Percentiles rank a stretch among this genome's conserved stretches.
These are phyloP conservation scores for Callocephalon fimbriatum DNA, from an alignment of 2,113 vertebrate species.

Conservation along the genomic window DNA sequence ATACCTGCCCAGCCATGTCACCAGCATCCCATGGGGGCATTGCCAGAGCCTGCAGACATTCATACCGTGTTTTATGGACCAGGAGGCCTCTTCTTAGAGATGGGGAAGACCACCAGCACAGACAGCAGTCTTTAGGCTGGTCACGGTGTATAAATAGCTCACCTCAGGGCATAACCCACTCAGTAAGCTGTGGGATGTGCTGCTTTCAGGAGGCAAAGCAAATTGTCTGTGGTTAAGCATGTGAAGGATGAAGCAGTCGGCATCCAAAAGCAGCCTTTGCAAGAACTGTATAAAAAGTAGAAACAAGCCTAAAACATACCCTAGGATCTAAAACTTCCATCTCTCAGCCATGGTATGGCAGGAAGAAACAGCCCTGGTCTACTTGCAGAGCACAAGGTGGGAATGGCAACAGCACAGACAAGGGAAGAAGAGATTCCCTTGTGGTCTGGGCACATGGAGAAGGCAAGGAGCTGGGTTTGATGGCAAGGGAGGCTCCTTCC, in stretches of 20 bases:
- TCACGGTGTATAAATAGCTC: neutral
- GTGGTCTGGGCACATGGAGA: neutral
- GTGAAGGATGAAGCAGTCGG: slow-evolving; percentile 10
- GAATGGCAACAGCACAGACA: neutral
- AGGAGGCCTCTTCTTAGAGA: neutral
- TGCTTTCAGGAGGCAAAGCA: slow-evolving; percentile 39
- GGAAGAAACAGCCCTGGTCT: neutral
- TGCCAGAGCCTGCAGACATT: accelerated
- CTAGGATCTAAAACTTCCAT: slow-evolving; percentile 22
- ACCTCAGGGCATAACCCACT: slow-evolving; percentile 29
- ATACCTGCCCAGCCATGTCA: neutral
- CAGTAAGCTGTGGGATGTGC: slow-evolving; percentile 35
- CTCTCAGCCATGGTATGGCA: neutral
- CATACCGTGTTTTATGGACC: neutral
- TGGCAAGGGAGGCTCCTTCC: neutral
- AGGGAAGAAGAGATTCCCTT: neutral
- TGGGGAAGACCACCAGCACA: neutral
- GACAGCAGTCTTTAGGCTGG: neutral
- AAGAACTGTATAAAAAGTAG: slow-evolving; percentile 6
- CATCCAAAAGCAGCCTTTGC: neutral
- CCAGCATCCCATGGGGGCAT: neutral
- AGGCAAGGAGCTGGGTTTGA: neutral
- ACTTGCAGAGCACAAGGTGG: neutral
- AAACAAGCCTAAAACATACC: slow-evolving; percentile 23
- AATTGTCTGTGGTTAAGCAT: slow-evolving; percentile 53